Percentiles rank a stretch among this genome's conserved stretches.
These are phyloP conservation scores for Arctopsyche grandis DNA, from an alignment of 1,140 invertebrate genomes.

Conservation along the genomic window DNA sequence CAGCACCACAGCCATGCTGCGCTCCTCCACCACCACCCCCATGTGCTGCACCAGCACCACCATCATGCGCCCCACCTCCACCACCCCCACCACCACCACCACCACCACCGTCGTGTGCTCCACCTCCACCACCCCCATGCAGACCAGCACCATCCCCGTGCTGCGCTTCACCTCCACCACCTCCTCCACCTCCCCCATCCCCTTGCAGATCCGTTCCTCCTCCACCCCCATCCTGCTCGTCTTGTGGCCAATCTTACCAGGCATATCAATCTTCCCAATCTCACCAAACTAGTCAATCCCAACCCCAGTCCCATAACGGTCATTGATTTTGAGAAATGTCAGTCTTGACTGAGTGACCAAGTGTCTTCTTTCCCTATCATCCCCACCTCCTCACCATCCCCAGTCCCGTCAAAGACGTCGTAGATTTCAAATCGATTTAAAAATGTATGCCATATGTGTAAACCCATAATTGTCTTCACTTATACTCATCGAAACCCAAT, in stretches of 20 bases:
- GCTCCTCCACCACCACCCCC: conserved; percentile 10
- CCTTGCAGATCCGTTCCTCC: neutral
- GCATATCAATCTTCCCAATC: neutral
- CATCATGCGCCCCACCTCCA: neutral
- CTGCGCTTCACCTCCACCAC: neutral
- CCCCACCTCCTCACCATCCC: too few relatives aligned
- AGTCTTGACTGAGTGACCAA: too few relatives aligned
- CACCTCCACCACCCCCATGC: conserved; percentile 5
- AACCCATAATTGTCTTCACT: too few relatives aligned
- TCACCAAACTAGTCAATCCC: neutral
- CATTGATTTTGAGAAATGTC: too few relatives aligned
- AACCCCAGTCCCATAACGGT: neutral
- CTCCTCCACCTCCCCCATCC: neutral
- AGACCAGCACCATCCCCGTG: neutral
- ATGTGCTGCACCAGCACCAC: neutral
- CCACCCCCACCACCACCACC: neutral
- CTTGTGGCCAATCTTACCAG: neutral
- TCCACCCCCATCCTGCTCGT: neutral
- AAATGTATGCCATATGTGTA: too few relatives aligned
- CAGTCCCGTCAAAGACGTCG: too few relatives aligned
- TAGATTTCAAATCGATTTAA: too few relatives aligned
- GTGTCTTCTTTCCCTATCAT: too few relatives aligned
- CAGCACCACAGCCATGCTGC: conserved; percentile 1
- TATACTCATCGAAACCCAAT: too few relatives aligned
- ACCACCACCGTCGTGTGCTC: neutral